These are phyloP conservation scores for Vulpes lagopus DNA, from an alignment of 2,113 vertebrate species.

Conservation along the genomic window DNA sequence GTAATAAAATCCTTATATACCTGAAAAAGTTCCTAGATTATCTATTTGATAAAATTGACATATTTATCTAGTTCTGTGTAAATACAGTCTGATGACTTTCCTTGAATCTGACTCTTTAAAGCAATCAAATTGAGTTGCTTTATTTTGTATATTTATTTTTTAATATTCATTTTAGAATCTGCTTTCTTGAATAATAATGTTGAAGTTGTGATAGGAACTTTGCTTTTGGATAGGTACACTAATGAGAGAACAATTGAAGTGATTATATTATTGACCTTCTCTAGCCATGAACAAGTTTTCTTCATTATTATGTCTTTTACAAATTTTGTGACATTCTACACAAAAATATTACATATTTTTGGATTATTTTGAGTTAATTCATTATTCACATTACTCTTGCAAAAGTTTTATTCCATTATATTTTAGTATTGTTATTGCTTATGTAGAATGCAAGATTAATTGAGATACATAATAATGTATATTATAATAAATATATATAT, in stretches of 20 bases:
- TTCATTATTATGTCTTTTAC: not conserved
- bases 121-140: not conserved
- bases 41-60: too few species aligned
- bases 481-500: not conserved
- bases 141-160: not conserved
- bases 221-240: not conserved
- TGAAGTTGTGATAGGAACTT: too few species aligned
- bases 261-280: too few species aligned
- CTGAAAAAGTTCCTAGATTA: not conserved
- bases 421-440: not conserved
- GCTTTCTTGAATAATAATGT: not conserved
- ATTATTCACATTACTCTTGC: not conserved
- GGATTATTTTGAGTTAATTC: not conserved
- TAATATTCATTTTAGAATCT: not conserved
- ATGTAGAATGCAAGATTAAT: not conserved
- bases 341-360: not conserved
- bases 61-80: not conserved
- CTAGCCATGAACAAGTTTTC: not conserved
- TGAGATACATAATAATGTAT: not conserved
- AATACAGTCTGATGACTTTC: not conserved
- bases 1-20: too few species aligned
- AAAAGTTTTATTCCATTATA: not conserved
- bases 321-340: not conserved
- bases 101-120: not conserved
- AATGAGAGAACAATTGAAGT: not conserved